These are phyloP conservation scores for Neofelis nebulosa DNA, from an alignment of 2,113 vertebrate genomes.

Conservation along the genomic window DNA sequence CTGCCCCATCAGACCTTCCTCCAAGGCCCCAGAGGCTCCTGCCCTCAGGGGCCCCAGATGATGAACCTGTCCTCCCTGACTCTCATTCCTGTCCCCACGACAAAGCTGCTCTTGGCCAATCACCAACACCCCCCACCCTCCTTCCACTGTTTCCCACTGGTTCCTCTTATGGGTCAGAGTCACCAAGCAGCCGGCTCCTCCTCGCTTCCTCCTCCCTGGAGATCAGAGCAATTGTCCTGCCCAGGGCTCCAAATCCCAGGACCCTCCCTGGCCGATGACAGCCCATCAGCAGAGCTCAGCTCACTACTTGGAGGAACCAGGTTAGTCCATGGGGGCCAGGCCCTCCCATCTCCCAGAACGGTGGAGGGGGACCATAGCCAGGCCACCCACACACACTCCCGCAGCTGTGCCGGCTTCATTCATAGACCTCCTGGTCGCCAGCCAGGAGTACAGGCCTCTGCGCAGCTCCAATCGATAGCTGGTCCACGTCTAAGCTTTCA, in stretches of 20 bases:
- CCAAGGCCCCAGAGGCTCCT: not conserved
- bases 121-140: not conserved
- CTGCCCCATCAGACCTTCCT: not conserved
- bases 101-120: constrained; percentile 28
- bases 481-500: not conserved
- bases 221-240: not conserved
- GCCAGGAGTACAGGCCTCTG: not conserved
- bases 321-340: constrained; percentile 7
- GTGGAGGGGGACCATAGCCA: not conserved
- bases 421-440: constrained; percentile 14
- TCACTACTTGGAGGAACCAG: not conserved
- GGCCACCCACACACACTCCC: not conserved
- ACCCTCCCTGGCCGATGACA: not conserved
- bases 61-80: not conserved
- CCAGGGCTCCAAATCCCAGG: not conserved
- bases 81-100: not conserved
- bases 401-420: not conserved
- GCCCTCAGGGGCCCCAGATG: not conserved
- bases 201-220: constrained; percentile 58
- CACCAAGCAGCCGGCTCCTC: not conserved
- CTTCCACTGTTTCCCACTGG: constrained; percentile 23
- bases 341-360: not conserved
- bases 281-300: not conserved
- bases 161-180: constrained; percentile 51
- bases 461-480: not conserved